These are phyloP conservation scores for Bradypus variegatus DNA, from an alignment of 2,797 vertebrate genomes.

Conservation along the genomic window DNA sequence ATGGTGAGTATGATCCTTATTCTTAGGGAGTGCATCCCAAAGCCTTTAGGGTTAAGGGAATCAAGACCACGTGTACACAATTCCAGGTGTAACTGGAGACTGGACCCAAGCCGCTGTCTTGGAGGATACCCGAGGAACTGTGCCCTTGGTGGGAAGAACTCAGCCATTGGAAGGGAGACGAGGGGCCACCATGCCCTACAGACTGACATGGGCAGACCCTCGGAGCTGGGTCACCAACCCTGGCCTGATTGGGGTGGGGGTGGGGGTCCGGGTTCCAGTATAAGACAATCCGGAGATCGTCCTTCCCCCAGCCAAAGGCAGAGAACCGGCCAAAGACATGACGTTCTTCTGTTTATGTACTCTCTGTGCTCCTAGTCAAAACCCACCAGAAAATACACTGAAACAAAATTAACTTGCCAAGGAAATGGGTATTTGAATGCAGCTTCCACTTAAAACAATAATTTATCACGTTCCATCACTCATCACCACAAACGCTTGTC, in stretches of 20 bases:
- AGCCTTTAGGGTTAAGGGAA: not conserved
- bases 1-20: not conserved
- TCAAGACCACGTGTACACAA: not conserved
- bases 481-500: not conserved
- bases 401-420: constrained; percentile 65
- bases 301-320: not conserved
- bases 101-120: not conserved
- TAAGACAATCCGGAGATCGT: not conserved
- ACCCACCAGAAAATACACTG: constrained; percentile 44
- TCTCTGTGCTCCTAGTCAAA: constrained; percentile 37
- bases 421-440: constrained; percentile 66
- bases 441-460: constrained; percentile 61
- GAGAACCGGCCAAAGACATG: not conserved
- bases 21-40: not conserved
- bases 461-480: constrained; percentile 53
- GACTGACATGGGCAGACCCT: not conserved
- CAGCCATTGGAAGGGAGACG: not conserved
- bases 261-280: not conserved
- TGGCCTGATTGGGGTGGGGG: not conserved
- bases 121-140: not conserved
- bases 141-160: not conserved
- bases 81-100: not conserved
- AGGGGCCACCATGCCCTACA: not conserved
- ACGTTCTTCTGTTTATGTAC: constrained; percentile 44
- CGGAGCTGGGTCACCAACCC: not conserved